phyloP scores from a whole-genome alignment of 92 coral and sea anemone genomes.

The Zoanthus gigantus region DNA sequence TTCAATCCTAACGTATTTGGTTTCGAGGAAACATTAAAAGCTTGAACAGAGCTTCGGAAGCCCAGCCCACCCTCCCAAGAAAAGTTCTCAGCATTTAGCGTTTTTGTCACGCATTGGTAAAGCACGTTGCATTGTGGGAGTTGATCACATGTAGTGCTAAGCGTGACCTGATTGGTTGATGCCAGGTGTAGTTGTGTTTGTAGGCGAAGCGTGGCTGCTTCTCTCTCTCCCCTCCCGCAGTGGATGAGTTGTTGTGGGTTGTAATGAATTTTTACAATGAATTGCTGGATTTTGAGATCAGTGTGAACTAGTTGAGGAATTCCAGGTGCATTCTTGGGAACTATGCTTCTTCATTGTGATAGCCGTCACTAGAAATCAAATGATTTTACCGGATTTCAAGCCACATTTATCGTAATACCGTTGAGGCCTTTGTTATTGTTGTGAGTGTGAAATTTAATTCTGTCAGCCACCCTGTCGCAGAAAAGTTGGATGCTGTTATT shows the following conservation, averaged over 20 bases:
- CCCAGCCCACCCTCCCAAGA: constrained; percentile 10
- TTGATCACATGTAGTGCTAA: constrained; percentile 56
- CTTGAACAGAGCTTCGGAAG: background rate
- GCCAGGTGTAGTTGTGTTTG: constrained; percentile 21
- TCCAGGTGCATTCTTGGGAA: constrained; percentile 57
- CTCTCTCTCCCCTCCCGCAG: constrained; percentile 89
- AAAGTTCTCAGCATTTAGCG: background rate
- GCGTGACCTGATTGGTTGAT: constrained; percentile 51
- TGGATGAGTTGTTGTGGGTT: constrained; percentile 71
- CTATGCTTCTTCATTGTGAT: constrained; percentile 51
- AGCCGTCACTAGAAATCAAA: constrained; percentile 44
- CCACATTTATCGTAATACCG: constrained; percentile 49
- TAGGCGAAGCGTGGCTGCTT: constrained; percentile 69
- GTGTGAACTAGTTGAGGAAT: constrained; percentile 55
- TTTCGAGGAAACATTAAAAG: background rate
- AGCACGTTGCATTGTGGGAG: constrained; percentile 47
- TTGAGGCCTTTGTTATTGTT: constrained; percentile 88
- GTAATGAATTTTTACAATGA: constrained; percentile 83
- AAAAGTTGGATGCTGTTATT: constrained; percentile 33
- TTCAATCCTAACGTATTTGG: background rate
- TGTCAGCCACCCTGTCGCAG: constrained; percentile 52
- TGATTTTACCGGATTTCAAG: constrained; percentile 48
- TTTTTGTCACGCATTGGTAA: constrained; percentile 28
- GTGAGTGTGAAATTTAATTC: constrained; percentile 75
- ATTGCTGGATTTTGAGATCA: constrained; percentile 63